Evolutionary conservation across 2,797 vertebrate genomes (phyloP), one percentile per base, ranked within the genome.

Genomic region (Hippoglossus hippoglossus): DNA sequence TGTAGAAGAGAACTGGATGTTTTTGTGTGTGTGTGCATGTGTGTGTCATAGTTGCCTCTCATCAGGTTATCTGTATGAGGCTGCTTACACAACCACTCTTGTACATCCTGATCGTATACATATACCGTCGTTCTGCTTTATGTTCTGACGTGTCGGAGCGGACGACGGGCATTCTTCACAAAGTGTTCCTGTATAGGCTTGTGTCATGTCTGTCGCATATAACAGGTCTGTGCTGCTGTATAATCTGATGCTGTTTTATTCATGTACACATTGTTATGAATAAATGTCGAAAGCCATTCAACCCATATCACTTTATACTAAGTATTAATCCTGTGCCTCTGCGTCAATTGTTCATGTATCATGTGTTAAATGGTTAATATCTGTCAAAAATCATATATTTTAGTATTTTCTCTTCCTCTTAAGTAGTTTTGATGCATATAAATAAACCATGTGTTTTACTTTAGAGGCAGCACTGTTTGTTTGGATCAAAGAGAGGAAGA

Each of bases 1-100:
- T 72, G 55, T 64, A 73, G 39, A 67, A 28, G 41, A 83, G 58
- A 71, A 57, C 46, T 76, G 60, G 25, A 65, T 39, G 36, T 39
- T 13, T 26, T 4, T 34, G 6, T 9, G 31, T 36, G 34, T 41
- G 39, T 75, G 34, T 54, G 54, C 56, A 28, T 41, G 25, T 9
- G 39, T n/a, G 19, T 63, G 28, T 13, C 2, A 19, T 47, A 34
- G 65, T 57, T 60, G 21, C 7, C 34, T 65, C 63, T 65, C 44
- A 68, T 74, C 63, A 46, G 63, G 58, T 67, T 49, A 54, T 87
- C 58, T 64, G 34, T 26, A 53, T 41, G 46, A 39, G 46, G 55
- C 16, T 67, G 60, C 63, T 82, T 77, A 69, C 58, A 79, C 36
- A 59, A 22, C 62, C 34, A 51, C 68, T 60, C 47, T 34, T 26